Conservation (phyloP, 2,888 invertebrate species). For the Nomada ferruginata region DNA sequence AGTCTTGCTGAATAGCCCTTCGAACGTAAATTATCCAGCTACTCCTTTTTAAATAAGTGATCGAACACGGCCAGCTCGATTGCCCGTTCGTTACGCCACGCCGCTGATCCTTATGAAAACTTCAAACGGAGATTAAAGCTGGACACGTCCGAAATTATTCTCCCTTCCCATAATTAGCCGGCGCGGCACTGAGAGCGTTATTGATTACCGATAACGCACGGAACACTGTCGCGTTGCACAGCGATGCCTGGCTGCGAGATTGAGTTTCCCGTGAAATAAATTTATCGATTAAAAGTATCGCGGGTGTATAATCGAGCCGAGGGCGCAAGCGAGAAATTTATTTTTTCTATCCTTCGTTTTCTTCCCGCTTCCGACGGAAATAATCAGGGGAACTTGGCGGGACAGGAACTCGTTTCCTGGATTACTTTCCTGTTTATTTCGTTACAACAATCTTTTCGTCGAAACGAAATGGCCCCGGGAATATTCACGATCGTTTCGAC, state of each 20-base stretch:
- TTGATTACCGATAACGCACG: constrained; percentile 49
- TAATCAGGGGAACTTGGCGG: constrained; percentile 8
- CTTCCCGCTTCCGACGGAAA: background rate
- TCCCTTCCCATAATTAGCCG: constrained; percentile 37
- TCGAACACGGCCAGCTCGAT: background rate
- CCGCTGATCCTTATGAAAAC: constrained; percentile 19
- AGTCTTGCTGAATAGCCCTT: background rate
- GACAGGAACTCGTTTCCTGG: constrained; percentile 20
- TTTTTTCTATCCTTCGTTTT: background rate
- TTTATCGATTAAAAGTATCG: constrained; percentile 34
- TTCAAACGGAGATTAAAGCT: constrained; percentile 41
- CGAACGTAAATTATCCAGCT: constrained; percentile 21
- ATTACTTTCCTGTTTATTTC: constrained; percentile 31
- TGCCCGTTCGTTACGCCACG: background rate
- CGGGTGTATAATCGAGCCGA: background rate
- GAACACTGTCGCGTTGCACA: constrained; percentile 21
- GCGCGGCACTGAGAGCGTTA: constrained; percentile 14
- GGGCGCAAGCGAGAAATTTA: constrained; percentile 11
- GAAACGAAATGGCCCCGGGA: constrained; percentile 7
- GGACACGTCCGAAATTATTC: constrained; percentile 29
- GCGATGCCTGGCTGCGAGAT: constrained; percentile 9
- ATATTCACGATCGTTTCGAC: background rate
- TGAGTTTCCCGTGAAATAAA: constrained; percentile 36
- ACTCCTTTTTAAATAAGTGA: constrained; percentile 29
- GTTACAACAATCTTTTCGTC: constrained; percentile 2